Evolutionary conservation across 2,113 vertebrate species (phyloP), one percentile per base, ranked within the genome.

Genomic region (Carlito syrichta): DNA sequence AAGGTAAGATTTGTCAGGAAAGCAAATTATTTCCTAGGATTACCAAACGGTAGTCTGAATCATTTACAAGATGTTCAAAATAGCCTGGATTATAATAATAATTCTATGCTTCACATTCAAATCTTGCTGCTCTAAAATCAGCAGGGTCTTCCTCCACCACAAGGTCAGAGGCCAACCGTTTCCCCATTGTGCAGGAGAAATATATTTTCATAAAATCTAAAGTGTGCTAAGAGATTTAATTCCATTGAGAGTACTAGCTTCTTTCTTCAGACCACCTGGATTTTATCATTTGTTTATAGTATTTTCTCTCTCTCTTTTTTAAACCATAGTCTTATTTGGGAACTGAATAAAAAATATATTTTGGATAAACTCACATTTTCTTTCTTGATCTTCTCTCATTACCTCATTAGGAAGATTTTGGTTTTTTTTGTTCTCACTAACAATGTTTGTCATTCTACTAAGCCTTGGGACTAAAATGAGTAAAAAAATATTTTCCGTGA

Each of bases 151-250:
- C 93, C 38, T 86, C 12, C 35, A 86, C 12, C 78, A 71, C 58
- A 95, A 95, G 54, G 52, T 97, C 62, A 90, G 63, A 81, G 87
- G 76, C 8, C 95, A 96, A 89, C 50, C 84, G 1, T 89, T 60
- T 87, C 13, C 30, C 13, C 8, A 92, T 11, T 60, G 35, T 93
- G 62, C 27, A 82, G 86, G 76, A 96, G 11, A 92, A 91, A 86
- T 45, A 73, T 22, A 94, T 93, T 91, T 95, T 89, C 52, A 68
- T 66, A 86, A 96, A 87, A 52, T 3, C 3, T 87, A 84, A 74
- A 83, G 22, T 92, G 43, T 84, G 60, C 40, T 82, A 85, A 60
- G 6, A 94, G 35, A 85, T 90, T 92, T 58, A 86, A 93, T 95
- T 96, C 13, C 43, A 77, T 71, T 73, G 94, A 60, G 12, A 77